phyloP scores from a whole-genome alignment of 1,140 invertebrate genomes.

The Pomacea maculata region DNA sequence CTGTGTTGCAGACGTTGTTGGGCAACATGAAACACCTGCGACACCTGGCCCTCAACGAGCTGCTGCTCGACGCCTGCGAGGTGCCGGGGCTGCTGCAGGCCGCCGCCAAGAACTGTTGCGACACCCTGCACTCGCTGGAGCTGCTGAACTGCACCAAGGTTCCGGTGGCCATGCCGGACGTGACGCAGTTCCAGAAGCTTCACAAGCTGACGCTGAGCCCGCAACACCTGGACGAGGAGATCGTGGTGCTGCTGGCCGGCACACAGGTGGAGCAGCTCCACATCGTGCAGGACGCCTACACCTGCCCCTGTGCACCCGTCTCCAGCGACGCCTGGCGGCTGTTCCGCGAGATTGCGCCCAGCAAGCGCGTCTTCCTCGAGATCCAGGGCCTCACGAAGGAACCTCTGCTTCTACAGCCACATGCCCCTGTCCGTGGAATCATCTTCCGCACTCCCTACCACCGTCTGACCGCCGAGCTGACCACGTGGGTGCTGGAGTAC shows the following conservation, averaged over 20 bases:
- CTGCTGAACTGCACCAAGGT: constrained; percentile 81
- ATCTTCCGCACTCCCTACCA: constrained; percentile 48
- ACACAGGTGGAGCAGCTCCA: constrained; percentile 76
- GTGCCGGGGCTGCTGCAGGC: constrained; percentile 75
- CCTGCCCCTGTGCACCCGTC: constrained; percentile 42
- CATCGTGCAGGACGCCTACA: constrained; percentile 81
- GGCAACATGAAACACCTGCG: constrained; percentile 74
- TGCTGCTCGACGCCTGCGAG: constrained; percentile 75
- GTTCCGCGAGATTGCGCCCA: constrained; percentile 46
- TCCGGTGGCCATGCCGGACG: constrained; percentile 78
- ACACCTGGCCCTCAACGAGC: constrained; percentile 77
- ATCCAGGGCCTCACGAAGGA: constrained; percentile 40
- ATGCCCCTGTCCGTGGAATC: constrained; percentile 54
- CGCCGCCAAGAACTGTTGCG: constrained; percentile 71
- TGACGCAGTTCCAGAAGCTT: constrained; percentile 80
- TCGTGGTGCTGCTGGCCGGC: constrained; percentile 67
- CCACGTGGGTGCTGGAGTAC: constrained; percentile 43
- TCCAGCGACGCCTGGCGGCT: constrained; percentile 50
- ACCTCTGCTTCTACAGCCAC: constrained; percentile 48
- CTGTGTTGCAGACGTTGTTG: constrained; percentile 69
- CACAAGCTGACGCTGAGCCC: constrained; percentile 79
- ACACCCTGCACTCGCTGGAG: constrained; percentile 73
- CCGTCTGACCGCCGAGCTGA: constrained; percentile 35
- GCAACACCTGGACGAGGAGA: constrained; percentile 82
- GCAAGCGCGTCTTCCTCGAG: constrained; percentile 47